Base-by-base conservation (phyloP, 2,113 vertebrate genomes). In the Colistium nudipinnis region DNA sequence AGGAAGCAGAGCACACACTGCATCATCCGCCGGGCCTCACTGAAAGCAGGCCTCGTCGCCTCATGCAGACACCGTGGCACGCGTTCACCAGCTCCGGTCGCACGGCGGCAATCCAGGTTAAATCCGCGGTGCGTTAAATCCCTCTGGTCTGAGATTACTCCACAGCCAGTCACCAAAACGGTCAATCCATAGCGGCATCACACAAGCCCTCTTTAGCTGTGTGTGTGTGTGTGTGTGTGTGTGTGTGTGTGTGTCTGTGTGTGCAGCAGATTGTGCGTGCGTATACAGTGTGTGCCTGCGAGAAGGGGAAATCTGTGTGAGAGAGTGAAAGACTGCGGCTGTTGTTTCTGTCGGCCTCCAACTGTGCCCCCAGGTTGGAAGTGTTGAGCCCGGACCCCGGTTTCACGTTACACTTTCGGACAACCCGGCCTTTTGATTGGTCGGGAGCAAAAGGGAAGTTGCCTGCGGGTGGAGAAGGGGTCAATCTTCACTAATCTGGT, bases 351-450 rank as follows among this genome's bases (percentile, higher is more conserved):
- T 69, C 51, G 81, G 86, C 63, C 80, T 84, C 81, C 87, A 86
- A 82, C 86, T 86, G 87, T 86, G 85, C 73, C 69, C 70, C 20
- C 1, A 57, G 69, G 86, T 82, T 87, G 84, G 67, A 87, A 88
- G 78, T 75, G 77, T 82, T 67, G 86, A 81, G 81, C 81, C 78
- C 64, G 79, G 73, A 82, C 71, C 77, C 74, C 63, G 83, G 93
- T 92, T 89, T 93, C 90, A 78, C 75, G 44, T 93, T 93, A 91
- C 92, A 88, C 80, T 87, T 88, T 86, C 85, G 89, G 80, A 74
- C 80, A 77, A 74, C 82, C 69, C 69, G 33, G 52, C 35, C 4
- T 59, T 86, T 69, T 84, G 76, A 93, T 92, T 91, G 92, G 92
- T 54, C 19, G 19, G 62, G 62, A 64, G 33, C 35, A 51, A 86